Base-by-base conservation (phyloP, 2,797 vertebrate genomes). In the Sebastes cheni region DNA sequence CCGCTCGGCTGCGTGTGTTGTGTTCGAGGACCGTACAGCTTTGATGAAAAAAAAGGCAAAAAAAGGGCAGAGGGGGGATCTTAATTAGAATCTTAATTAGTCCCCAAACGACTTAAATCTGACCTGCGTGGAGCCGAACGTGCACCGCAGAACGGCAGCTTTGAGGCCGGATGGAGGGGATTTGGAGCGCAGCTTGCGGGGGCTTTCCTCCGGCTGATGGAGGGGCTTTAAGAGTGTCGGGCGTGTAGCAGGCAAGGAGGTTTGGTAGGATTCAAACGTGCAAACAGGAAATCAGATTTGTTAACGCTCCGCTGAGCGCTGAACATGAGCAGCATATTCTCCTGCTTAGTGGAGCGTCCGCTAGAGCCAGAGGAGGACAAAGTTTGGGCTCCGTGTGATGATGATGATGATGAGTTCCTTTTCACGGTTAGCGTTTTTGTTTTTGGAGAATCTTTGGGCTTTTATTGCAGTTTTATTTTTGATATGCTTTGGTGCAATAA, bases 41-140 rank as follows among this genome's bases (percentile, higher is more conserved):
- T 77, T 79, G 62, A 77, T 72, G 72, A 75, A 29, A 30, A 29
- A 27, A 34, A 36, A 23, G 22, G 42, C 18, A 4, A 50, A 50
- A 42, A 23, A 61, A 9, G 66, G 70, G 30, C 12, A 83, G 59
- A 75, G 54, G 9, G 8, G 62, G 60, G 32, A 83, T 84, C 77
- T 80, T 79, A 84, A 86, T 61, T 58, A 39, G 71, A 59, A 88
- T 88, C 72, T 82, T 81, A 84, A 88, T 82, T 55, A 84, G 68
- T 75, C 60, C 27, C n/a, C 12, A 46, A 82, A 86, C 62, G 64
- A 22, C 30, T 54, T 5, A 7, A 34, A 0, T 1, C 60, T 13
- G 52, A 55, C 56, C 25, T 59, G 25, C 6, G 11, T 20, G 50
- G 20, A 52, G 20, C 20, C 0, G 8, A n/a, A 9, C 20, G 18